These are phyloP conservation scores for Heliconius ethilla DNA, from an alignment of 2,888 invertebrate species.

Conservation along the genomic window DNA sequence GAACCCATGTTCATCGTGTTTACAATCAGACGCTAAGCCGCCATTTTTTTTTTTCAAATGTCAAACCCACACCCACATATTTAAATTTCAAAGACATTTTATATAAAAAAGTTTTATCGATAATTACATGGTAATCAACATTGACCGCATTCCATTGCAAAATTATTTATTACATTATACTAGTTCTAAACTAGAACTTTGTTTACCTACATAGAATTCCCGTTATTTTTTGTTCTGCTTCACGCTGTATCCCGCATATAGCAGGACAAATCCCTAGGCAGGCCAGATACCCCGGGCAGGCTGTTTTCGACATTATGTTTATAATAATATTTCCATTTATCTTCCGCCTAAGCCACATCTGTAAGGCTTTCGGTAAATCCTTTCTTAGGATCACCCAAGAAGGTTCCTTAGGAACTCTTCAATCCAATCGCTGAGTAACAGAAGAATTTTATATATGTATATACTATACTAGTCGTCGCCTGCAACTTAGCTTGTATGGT, in stretches of 20 bases:
- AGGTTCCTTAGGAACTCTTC: too few relatives aligned
- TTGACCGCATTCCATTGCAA: neutral
- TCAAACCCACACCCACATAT: neutral
- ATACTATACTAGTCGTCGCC: too few relatives aligned
- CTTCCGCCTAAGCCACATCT: too few relatives aligned
- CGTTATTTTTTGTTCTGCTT: neutral
- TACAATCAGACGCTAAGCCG: neutral
- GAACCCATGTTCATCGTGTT: neutral
- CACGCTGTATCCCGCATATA: neutral
- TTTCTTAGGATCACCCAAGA: too few relatives aligned
- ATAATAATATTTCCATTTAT: too few relatives aligned
- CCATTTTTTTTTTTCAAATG: neutral
- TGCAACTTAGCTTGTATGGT: too few relatives aligned
- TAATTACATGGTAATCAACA: conserved; percentile 5
- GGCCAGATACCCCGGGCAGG: neutral
- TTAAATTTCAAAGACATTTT: neutral
- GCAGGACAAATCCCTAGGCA: neutral
- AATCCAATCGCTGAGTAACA: too few relatives aligned
- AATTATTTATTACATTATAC: neutral
- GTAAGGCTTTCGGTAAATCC: too few relatives aligned
- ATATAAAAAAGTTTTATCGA: neutral
- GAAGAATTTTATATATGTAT: too few relatives aligned
- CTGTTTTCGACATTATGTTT: too few relatives aligned
- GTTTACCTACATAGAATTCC: neutral
- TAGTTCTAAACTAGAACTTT: neutral